Conservation (phyloP, 2,797 vertebrate species). For the Syngnathus rostellatus region DNA sequence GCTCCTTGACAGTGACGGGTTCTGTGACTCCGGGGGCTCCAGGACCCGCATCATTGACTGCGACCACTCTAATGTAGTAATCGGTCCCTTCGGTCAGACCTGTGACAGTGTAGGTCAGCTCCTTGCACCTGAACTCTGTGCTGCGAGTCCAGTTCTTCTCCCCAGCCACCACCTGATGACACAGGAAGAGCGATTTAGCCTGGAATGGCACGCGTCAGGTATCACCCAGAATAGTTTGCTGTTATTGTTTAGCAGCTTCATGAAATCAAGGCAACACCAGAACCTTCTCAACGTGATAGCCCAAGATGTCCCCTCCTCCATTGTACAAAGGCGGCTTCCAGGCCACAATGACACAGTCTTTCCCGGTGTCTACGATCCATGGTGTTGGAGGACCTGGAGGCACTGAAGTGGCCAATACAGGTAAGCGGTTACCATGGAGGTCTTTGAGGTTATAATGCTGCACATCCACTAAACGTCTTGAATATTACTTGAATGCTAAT, state of each 20-base stretch:
- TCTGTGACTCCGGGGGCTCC: constrained; percentile 89
- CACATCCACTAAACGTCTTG: background rate
- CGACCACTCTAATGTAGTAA: constrained; percentile 88
- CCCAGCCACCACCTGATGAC: constrained; percentile 64
- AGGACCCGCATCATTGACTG: constrained; percentile 85
- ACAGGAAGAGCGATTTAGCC: background rate
- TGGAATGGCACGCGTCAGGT: background rate
- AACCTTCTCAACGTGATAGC: constrained; percentile 90
- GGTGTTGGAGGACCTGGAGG: constrained; percentile 89
- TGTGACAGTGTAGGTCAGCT: constrained; percentile 78
- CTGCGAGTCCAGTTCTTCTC: constrained; percentile 91
- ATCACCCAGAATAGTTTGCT: background rate
- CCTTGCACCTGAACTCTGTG: constrained; percentile 88
- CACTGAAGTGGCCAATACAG: constrained; percentile 51
- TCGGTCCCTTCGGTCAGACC: constrained; percentile 90
- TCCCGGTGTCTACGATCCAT: constrained; percentile 82
- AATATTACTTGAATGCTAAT: background rate
- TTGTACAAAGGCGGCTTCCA: constrained; percentile 91
- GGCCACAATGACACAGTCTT: constrained; percentile 80
- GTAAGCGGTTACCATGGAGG: background rate
- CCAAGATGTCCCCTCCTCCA: constrained; percentile 92
- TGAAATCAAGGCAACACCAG: background rate
- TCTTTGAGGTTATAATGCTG: background rate
- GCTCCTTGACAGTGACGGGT: constrained; percentile 84
- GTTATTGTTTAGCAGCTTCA: background rate